Base-by-base conservation (phyloP, 92 coral and sea anemone genomes). In the Umimayanthus kanabou region DNA sequence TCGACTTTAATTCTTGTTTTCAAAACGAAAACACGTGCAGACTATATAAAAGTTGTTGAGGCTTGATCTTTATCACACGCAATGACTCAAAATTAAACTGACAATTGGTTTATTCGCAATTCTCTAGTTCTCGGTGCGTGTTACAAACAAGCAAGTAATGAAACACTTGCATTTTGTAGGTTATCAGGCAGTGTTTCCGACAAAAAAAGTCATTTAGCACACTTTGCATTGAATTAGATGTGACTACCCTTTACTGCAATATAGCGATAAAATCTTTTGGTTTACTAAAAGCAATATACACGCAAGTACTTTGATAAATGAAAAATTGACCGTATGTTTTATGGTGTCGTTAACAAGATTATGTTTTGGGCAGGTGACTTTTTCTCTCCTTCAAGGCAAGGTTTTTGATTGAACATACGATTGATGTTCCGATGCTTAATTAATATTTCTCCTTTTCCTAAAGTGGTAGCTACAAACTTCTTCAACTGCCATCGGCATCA, bases 401-500 rank as follows among this genome's bases (percentile, higher is more conserved):
- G 25, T 61, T 61, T 15, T 61, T 61, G 23, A 61, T 25, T 61
- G 69, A 18, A 39, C 53, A 73, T 73, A 3, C 40, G 47, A 73
- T 75, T 75, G 79, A 75, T 37, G 53, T 75, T 20, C 79, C 53
- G 79, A 75, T 75, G 28, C 45, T 75, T 39, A 75, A 75, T 75
- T 75, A 75, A 75, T 6, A 11, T 75, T 16, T 75, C 11, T 14
- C 20, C 22, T 33, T 75, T 37, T 22, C 28, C n/a, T 37, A 39
- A 26, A 40, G 23, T 16, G 25, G 11, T 73, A 47, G 28, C 37
- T 29, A 73, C 78, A 15, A 16, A 37, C 16, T 75, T 39, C 22
- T 25, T 20, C 45, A 39, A 75, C 25, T 37, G 79, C 79, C 29
- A 9, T 26, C 11, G 79, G 50, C 9, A 25, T 10, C 50, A 61